Evolutionary conservation across 2,797 vertebrate species (phyloP).

Genomic region (Neosalanx taihuensis): DNA sequence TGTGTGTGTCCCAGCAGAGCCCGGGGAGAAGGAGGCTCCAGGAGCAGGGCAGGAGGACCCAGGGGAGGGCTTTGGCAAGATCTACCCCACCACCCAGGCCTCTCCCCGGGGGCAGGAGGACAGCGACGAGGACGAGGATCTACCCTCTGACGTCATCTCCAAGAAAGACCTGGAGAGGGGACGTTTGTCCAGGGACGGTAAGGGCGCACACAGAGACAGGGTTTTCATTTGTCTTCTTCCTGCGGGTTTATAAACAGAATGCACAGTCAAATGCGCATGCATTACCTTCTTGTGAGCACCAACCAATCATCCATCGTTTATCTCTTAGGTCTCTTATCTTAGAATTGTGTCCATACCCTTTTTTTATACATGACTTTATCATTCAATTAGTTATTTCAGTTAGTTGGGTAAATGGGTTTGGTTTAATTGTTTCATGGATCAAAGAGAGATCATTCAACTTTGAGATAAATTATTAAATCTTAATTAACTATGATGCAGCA

Average conservation of each 20-base stretch:
- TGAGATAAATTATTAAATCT: no score
- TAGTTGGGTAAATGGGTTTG: background rate
- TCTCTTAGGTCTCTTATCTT: no score
- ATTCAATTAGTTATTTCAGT: no score
- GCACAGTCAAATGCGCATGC: no score
- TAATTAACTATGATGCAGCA: background rate
- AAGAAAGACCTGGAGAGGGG: conserved; percentile 89
- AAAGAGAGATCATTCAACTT: background rate
- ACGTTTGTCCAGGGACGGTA: conserved; percentile 89
- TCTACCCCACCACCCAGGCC: conserved; percentile 79
- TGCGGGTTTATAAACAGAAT: background rate
- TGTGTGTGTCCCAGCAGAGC: conserved; percentile 30
- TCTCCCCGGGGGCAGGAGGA: conserved; percentile 70
- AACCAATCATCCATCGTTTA: no score
- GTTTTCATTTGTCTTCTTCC: background rate
- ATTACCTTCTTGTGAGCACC: no score
- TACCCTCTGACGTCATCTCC: conserved; percentile 88
- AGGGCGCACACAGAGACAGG: background rate
- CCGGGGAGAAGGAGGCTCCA: conserved; percentile 31
- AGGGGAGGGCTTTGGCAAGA: conserved; percentile 88
- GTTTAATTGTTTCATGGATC: background rate
- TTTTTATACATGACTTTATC: no score
- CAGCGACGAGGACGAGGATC: conserved; percentile 77
- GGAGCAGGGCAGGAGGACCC: conserved; percentile 33
- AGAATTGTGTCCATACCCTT: no score